Evolutionary conservation across 2,797 vertebrate species (phyloP).

Genomic region (Protosalanx chinensis): DNA sequence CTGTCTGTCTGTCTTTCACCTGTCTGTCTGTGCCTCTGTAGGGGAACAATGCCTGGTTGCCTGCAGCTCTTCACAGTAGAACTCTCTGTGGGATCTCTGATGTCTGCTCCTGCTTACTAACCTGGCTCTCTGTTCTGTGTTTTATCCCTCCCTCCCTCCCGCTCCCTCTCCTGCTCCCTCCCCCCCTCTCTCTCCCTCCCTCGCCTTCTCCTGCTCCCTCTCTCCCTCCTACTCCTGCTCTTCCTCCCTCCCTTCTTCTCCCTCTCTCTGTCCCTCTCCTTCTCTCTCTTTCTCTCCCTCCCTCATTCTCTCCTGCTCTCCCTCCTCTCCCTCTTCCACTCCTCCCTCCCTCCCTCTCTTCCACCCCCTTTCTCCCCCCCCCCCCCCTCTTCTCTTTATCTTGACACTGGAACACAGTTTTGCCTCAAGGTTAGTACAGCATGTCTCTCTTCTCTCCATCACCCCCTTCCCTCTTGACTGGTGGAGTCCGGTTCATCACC

Average conservation of each 20-base stretch:
- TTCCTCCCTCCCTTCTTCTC: background rate
- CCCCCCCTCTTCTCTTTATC: constrained; percentile 1
- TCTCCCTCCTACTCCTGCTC: background rate
- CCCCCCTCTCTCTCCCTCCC: background rate
- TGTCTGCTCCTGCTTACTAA: constrained; percentile 13
- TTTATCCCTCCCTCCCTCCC: background rate
- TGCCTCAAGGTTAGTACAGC: constrained; percentile 77
- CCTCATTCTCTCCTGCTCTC: background rate
- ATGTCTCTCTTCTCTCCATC: constrained; percentile 40
- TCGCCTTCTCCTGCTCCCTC: background rate
- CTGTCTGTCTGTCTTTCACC: too few relatives aligned
- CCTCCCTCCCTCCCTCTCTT: too few relatives aligned
- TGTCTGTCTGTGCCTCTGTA: background rate
- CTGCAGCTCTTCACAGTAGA: constrained; percentile 1
- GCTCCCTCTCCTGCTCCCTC: background rate
- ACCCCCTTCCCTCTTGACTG: background rate
- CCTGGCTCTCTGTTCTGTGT: constrained; percentile 21
- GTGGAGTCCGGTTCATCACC: background rate
- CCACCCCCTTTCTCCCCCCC: too few relatives aligned
- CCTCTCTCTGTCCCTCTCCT: too few relatives aligned
- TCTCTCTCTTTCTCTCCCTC: too few relatives aligned
- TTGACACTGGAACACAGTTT: constrained; percentile 55
- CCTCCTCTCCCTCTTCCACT: background rate
- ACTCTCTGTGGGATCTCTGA: background rate
- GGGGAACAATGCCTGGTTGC: constrained; percentile 10